Conservation (phyloP, 1,140 invertebrate genomes). For the Phymorhynchus buccinoides region DNA sequence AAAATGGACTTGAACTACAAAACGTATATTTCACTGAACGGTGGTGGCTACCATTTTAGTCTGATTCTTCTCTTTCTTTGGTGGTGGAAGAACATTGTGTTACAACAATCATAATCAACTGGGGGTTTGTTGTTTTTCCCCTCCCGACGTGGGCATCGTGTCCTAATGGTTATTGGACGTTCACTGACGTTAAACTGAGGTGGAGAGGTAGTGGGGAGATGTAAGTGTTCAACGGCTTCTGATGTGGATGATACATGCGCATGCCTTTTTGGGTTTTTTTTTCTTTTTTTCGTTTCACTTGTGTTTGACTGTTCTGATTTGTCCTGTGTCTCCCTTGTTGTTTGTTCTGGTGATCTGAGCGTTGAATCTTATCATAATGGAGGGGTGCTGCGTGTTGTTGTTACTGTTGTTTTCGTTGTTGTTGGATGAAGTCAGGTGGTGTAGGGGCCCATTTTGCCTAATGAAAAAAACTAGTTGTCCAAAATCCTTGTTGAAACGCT, state of each 20-base stretch:
- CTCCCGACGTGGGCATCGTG: neutral
- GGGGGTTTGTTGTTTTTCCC: too few species aligned
- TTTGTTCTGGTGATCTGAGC: neutral
- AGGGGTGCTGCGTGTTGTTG: neutral
- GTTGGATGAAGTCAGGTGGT: neutral
- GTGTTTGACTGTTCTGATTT: neutral
- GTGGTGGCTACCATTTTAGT: neutral
- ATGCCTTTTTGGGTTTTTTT: too few species aligned
- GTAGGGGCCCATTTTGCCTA: too few species aligned
- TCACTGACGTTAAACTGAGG: neutral
- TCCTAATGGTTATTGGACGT: neutral
- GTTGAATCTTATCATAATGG: neutral
- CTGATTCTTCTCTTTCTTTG: neutral
- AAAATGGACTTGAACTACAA: too few species aligned
- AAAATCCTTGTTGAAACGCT: constrained; percentile 2
- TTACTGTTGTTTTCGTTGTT: too few species aligned
- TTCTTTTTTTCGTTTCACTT: neutral
- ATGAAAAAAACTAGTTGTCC: constrained; percentile 6
- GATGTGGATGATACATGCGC: too few species aligned
- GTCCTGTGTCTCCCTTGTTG: too few species aligned
- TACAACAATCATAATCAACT: neutral
- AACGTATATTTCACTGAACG: neutral
- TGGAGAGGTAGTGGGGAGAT: too few species aligned
- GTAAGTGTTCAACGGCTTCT: neutral
- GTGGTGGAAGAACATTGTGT: constrained; percentile 1